Percentiles rank a stretch among this genome's conserved stretches.
Evolutionary conservation across 2,113 vertebrate species (phyloP).

Genomic region (Hypanus sabinus): DNA sequence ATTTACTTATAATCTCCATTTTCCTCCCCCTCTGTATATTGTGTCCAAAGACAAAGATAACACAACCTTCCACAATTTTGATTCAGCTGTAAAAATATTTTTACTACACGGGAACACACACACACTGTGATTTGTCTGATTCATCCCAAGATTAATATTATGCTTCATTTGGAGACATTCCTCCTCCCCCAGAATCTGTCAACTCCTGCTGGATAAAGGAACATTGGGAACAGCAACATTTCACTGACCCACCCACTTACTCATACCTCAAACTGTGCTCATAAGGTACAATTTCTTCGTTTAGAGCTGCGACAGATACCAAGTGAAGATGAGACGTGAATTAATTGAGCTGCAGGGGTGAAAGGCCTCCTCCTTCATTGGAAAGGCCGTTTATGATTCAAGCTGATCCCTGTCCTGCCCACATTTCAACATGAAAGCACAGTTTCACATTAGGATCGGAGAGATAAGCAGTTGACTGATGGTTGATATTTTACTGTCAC

Average conservation of each 20-base stretch:
- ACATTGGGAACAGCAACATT: not conserved
- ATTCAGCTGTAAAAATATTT: conserved; percentile 28
- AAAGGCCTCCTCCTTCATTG: not conserved
- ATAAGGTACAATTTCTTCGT: no score
- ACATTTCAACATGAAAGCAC: not conserved
- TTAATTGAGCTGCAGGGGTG: not conserved
- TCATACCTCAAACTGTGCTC: no score
- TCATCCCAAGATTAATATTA: conserved; percentile 8
- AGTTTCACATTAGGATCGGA: not conserved
- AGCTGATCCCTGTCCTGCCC: not conserved
- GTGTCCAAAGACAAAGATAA: conserved; percentile 16
- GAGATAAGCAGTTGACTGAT: not conserved
- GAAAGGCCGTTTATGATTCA: not conserved
- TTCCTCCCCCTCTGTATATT: not conserved
- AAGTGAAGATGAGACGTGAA: not conserved
- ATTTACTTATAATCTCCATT: not conserved
- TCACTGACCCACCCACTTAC: not conserved
- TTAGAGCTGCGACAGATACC: no score
- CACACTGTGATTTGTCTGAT: conserved; percentile 26
- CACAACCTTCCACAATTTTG: not conserved
- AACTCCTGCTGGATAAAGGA: not conserved
- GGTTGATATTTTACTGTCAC: not conserved
- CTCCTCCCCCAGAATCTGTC: not conserved
- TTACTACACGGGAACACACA: not conserved
- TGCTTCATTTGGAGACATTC: conserved; percentile 18